phyloP scores from a whole-genome alignment of 1,140 invertebrate genomes.

The Epicauta chinensis region DNA sequence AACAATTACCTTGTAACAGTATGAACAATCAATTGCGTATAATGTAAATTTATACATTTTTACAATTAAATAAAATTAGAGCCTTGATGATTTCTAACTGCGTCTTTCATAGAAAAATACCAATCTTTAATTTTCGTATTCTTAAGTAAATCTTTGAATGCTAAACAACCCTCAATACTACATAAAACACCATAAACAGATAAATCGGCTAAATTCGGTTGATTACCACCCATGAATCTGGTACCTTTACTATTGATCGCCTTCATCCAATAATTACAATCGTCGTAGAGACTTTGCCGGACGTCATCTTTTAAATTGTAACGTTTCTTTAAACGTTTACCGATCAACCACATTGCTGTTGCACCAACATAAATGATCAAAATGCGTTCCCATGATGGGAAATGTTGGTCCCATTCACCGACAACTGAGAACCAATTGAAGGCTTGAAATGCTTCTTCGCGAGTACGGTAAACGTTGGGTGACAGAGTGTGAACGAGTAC shows the following conservation, averaged over 20 bases:
- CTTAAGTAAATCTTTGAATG: conserved; percentile 77
- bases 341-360: conserved; percentile 87
- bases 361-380: conserved; percentile 93
- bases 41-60: neutral
- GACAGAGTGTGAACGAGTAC: conserved; percentile 88
- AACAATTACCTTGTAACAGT: conserved; percentile 55
- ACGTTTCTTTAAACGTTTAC: conserved; percentile 80
- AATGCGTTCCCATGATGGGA: conserved; percentile 75
- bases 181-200: conserved; percentile 89
- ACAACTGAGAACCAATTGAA: conserved; percentile 88
- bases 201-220: conserved; percentile 90
- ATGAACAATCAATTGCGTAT: neutral
- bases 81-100: conserved; percentile 19
- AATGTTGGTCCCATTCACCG: conserved; percentile 88
- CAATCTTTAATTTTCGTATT: conserved; percentile 61
- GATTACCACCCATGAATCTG: conserved; percentile 75
- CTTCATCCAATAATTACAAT: conserved; percentile 73
- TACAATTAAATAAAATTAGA: conserved; percentile 4
- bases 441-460: conserved; percentile 76
- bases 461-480: conserved; percentile 92
- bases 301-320: conserved; percentile 86
- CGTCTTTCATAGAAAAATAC: conserved; percentile 38
- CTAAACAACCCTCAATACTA: conserved; percentile 91
- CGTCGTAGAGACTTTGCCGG: conserved; percentile 82
- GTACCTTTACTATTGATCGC: conserved; percentile 63